Base-by-base conservation (phyloP, 2,113 vertebrate species). In the Megaptera novaeangliae region DNA sequence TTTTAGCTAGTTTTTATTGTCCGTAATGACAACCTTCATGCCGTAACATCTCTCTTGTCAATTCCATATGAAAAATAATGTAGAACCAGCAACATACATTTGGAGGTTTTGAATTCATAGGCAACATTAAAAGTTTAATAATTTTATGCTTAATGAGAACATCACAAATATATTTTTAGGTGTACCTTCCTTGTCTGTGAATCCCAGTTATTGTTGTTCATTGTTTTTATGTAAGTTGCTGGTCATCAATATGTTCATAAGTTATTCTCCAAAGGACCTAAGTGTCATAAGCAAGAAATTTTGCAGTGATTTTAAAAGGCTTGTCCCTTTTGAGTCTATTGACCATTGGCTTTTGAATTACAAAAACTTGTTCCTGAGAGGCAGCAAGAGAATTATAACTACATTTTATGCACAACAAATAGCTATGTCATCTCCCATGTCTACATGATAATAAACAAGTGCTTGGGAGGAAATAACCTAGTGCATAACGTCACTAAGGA, bases 291-390 rank as follows among this genome's bases (percentile, higher is more conserved):
- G 0, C 18, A 72, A 14, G 46, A 52, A 69, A 84, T n/a, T 61
- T 61, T 89, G 78, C 59, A 52, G 74, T 41, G 23, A 75, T 49
- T 97, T 95, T 61, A n/a, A 71, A 63, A 96, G 46, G 23, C 44
- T 81, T 36, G 1, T 29, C 5, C 14, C 68, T 80, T 86, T 74
- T 41, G 13, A 34, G 85, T 29, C 3, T 75, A 55, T 57, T 97
- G 83, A 57, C 72, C 1, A 5, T 20, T 95, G 82, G 68, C 61
- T 95, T 80, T 68, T 68, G 39, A 41, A 91, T 94, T 93, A 66
- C 39, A 94, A 95, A 91, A 49, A 44, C 39, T 72, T 49, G 3
- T 87, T 97, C 90, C 66, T 91, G 91, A 95, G 72, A 93, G 95
- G 34, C 1, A 0, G 0, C 41, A 3, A 59, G 41, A 87, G 25